Base-by-base conservation (phyloP, 1,140 invertebrate genomes). In the Pygmarrhopalites habei region DNA sequence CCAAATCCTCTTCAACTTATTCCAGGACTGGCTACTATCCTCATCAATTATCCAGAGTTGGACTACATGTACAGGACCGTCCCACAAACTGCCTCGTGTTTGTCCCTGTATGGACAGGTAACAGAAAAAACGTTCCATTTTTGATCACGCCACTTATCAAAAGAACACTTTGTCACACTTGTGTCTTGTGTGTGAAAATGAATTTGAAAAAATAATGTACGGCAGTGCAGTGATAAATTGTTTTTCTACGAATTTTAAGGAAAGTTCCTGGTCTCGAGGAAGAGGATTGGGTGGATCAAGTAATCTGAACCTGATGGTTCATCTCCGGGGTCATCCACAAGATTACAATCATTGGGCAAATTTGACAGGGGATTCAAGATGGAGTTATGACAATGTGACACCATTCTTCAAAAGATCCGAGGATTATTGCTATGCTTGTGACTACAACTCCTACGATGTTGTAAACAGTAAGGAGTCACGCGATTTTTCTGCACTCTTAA, bases 51-150 rank as follows among this genome's bases (percentile, higher is more conserved):
- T 21, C 83, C 83, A 1, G 78, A 74, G 0, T 75, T 79, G n/a
- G 85, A 86, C 69, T 90, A 86, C 81, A 72, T 78, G 46, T 89
- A 87, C 70, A 73, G 79, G 60, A 84, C 84, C 0, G 82, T 85
- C 47, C 78, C 80, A 0, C 79, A 85, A 66, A 69, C 71, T 0
- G 72, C 72, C 1, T 77, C 79, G n/a, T 85, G 85, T 65, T 75
- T 79, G 15, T 78, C 74, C 5, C 19, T 26, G 23, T 35, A 5
- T 35, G 32, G 5, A 35, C 32, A 35, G 15, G 15, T 15, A 35
- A 35, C n/a, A n/a, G n/a, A n/a, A n/a, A n/a, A n/a, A n/a, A n/a
- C n/a, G n/a, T n/a, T n/a, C n/a, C n/a, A n/a, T n/a, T n/a, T 0
- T 72, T 78, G n/a, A n/a, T n/a, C n/a, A n/a, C n/a, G n/a, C n/a